Evolutionary conservation across 1,140 invertebrate genomes (phyloP).

Genomic region (Ephestia elutella): DNA sequence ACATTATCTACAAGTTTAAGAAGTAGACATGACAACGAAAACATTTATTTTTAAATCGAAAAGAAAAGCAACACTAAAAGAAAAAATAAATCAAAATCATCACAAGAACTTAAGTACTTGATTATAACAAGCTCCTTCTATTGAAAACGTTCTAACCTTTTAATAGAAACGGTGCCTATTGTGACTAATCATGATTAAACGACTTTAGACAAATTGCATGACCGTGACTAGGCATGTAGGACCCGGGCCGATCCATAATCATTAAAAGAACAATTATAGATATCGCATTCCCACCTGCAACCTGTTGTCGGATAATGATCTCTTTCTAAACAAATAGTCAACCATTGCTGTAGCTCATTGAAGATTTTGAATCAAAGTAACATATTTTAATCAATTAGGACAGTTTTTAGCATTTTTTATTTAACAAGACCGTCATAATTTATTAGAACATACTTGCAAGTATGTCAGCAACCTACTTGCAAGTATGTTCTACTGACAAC

Average conservation of each 20-base stretch:
- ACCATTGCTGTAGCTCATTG: conserved; percentile 15
- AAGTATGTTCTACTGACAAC: too few species aligned
- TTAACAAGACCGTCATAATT: too few species aligned
- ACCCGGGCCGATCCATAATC: conserved; percentile 61
- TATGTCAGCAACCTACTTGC: too few species aligned
- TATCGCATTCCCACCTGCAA: conserved; percentile 71
- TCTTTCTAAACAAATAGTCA: conserved; percentile 66
- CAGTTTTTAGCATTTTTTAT: too few species aligned
- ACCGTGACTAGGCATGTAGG: conserved; percentile 67
- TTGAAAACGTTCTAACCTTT: conserved; percentile 56
- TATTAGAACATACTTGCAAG: too few species aligned
- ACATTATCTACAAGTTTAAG: too few species aligned
- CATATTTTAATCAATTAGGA: too few species aligned
- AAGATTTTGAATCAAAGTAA: too few species aligned
- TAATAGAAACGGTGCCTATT: conserved; percentile 66
- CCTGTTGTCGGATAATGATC: conserved; percentile 69
- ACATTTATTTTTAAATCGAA: background rate
- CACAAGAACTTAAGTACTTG: conserved; percentile 16
- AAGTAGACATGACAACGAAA: background rate
- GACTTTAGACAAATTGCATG: conserved; percentile 73
- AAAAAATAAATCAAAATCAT: background rate
- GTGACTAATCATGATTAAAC: conserved; percentile 74
- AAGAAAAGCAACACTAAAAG: background rate
- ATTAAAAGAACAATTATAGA: conserved; percentile 74
- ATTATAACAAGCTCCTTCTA: conserved; percentile 44